phyloP scores from a whole-genome alignment of 1,140 invertebrate species.

The Bombus haemorrhoidalis region DNA sequence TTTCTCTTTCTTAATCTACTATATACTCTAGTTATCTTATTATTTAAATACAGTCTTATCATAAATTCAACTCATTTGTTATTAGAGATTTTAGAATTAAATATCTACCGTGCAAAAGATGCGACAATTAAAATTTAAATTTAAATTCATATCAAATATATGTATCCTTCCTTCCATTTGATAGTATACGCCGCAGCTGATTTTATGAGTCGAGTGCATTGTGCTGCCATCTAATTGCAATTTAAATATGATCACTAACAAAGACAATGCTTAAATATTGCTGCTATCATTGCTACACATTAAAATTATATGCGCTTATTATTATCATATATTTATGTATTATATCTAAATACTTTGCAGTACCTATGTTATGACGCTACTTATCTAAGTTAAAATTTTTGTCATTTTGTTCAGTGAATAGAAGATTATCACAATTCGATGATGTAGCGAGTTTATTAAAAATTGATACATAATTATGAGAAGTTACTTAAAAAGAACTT shows the following conservation, averaged over 20 bases:
- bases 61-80: not conserved
- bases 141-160: slow-evolving; percentile 20
- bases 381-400: not conserved
- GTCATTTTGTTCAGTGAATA: not conserved
- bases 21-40: not conserved
- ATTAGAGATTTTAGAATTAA: not conserved
- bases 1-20: not conserved
- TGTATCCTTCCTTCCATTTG: not conserved
- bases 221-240: slow-evolving; percentile 37
- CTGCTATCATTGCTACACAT: not conserved
- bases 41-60: not conserved
- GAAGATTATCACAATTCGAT: no score
- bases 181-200: not conserved
- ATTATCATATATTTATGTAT: not conserved
- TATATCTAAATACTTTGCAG: not conserved
- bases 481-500: not conserved
- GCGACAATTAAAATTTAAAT: slow-evolving; percentile 8
- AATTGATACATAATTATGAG: not conserved
- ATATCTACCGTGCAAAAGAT: not conserved
- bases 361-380: not conserved
- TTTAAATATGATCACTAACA: not conserved
- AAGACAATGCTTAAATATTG: not conserved
- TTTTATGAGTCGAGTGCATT: not conserved
- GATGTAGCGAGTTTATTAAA: not conserved
- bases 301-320: not conserved